Evolutionary conservation across 2,113 vertebrate genomes (phyloP).

Genomic region (Sprattus sprattus): DNA sequence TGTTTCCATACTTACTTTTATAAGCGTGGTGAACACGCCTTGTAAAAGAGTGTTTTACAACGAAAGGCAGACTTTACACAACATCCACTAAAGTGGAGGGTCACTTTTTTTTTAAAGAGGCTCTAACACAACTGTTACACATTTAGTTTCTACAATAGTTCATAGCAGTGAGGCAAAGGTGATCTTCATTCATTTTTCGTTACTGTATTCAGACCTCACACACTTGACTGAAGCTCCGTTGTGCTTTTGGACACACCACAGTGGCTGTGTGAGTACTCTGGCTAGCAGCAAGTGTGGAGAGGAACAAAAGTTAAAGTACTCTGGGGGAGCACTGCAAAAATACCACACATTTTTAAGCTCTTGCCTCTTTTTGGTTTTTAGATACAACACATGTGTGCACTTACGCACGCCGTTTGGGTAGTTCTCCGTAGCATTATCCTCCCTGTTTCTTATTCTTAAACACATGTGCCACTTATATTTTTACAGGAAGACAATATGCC

Average conservation of each 20-base stretch:
- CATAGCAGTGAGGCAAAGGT: background rate
- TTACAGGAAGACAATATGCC: background rate
- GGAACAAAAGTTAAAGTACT: conserved; percentile 55
- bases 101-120: conserved; percentile 42
- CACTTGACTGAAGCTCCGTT: background rate
- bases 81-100: conserved; percentile 33
- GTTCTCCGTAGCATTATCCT: background rate
- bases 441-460: background rate
- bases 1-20: conserved; percentile 35
- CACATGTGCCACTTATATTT: background rate
- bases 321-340: conserved; percentile 54
- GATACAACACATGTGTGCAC: conserved; percentile 31
- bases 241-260: conserved; percentile 35
- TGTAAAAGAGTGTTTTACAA: conserved; percentile 42
- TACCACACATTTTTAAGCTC: conserved; percentile 56
- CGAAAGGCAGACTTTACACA: conserved; percentile 47
- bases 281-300: conserved; percentile 42
- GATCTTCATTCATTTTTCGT: conserved; percentile 35
- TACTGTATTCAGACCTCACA: conserved; percentile 40
- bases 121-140: background rate
- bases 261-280: conserved; percentile 22
- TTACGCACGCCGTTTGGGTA: background rate
- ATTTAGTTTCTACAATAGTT: conserved; percentile 18
- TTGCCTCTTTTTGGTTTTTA: conserved; percentile 50
- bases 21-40: conserved; percentile 40